phyloP scores from a whole-genome alignment of 2,113 vertebrate species.

The Elaphurus davidianus region DNA sequence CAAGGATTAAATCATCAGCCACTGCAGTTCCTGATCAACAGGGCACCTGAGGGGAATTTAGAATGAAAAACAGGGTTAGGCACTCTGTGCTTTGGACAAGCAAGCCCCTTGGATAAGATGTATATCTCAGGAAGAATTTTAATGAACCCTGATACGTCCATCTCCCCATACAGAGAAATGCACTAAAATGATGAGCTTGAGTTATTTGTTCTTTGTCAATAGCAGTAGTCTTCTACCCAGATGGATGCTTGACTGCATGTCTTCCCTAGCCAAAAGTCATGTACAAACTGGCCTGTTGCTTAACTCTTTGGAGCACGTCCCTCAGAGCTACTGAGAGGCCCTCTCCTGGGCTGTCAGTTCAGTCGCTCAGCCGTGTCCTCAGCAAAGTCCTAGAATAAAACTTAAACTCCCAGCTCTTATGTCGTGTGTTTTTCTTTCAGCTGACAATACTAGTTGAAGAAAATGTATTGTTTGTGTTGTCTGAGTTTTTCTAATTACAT shows the following conservation, averaged over 20 bases:
- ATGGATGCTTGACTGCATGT: not conserved
- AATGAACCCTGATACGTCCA: not conserved
- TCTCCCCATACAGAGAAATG: not conserved
- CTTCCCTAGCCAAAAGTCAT: not conserved
- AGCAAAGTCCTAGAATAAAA: not conserved
- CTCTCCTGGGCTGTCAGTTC: not conserved
- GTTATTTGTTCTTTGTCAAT: not conserved
- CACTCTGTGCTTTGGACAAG: not conserved
- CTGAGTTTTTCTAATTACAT: not conserved
- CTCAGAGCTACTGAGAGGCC: not conserved
- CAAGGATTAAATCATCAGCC: not conserved
- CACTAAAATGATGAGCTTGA: not conserved
- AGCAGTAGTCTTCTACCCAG: not conserved
- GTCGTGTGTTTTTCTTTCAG: not conserved
- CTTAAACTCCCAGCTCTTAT: not conserved
- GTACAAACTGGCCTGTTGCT: not conserved
- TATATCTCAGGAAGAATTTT: not conserved
- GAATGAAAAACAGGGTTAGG: not conserved
- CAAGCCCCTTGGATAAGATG: not conserved
- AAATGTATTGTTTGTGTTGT: not conserved
- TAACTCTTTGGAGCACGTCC: not conserved
- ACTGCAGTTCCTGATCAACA: not conserved
- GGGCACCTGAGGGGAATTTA: too few species aligned
- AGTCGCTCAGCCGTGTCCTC: not conserved
- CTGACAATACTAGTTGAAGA: not conserved